A percentile compares a stretch with the other conserved stretches of the same genome.
phyloP scores from a whole-genome alignment of 2,797 vertebrate species.

The Chrosomus eos region DNA sequence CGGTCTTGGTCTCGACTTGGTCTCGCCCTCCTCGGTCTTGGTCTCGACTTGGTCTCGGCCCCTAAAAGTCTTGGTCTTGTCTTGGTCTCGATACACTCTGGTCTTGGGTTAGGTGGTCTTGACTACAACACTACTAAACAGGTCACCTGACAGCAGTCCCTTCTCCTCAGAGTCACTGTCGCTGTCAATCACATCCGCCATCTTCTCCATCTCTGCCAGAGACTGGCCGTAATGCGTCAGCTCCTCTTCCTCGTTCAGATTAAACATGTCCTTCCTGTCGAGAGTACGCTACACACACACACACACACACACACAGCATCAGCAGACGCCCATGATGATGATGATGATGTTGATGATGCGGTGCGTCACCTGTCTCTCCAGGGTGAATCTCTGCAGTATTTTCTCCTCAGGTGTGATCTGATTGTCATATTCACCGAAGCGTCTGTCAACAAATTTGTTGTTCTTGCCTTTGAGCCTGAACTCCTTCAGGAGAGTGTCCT shows the following conservation, averaged over 20 bases:
- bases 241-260: slow-evolving; percentile 96
- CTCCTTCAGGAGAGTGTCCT: slow-evolving; percentile 91
- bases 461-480: slow-evolving; percentile 87
- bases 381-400: slow-evolving; percentile 89
- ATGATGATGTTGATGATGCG: background rate
- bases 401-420: slow-evolving; percentile 91
- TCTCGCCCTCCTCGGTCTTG: no score
- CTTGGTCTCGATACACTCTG: no score
- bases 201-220: slow-evolving; percentile 93
- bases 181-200: slow-evolving; percentile 85
- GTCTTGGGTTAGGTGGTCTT: no score
- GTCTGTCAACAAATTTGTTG: slow-evolving; percentile 87
- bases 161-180: slow-evolving; percentile 90
- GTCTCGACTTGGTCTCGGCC: no score
- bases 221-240: slow-evolving; percentile 96
- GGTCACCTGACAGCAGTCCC: slow-evolving; percentile 88
- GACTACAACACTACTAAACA: no score
- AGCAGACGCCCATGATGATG: background rate
- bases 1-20: no score
- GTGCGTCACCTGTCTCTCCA: slow-evolving; percentile 90
- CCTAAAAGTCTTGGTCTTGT: no score
- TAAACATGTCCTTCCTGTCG: slow-evolving; percentile 88
- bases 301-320: slow-evolving; percentile 3
- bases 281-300: slow-evolving; percentile 78
- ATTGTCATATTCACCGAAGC: slow-evolving; percentile 90